These are phyloP conservation scores for Hypercompe scribonia DNA, from an alignment of 2,888 invertebrate genomes.

Conservation along the genomic window DNA sequence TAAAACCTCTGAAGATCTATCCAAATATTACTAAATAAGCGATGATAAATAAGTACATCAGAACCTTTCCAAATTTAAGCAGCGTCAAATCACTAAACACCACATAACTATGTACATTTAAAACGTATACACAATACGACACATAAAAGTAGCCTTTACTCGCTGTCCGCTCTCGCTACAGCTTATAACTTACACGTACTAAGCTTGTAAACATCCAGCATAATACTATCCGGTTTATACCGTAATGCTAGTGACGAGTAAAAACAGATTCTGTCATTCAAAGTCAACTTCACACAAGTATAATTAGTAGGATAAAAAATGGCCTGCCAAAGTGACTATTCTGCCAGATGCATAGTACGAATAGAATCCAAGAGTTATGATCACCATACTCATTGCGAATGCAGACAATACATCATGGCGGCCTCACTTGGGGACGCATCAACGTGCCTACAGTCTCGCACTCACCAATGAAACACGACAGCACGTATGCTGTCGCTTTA, in stretches of 20 bases:
- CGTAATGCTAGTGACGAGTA: conserved; percentile 11
- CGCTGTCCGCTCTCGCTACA: conserved; percentile 21
- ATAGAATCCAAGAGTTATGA: too few species aligned
- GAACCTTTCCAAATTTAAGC: not conserved
- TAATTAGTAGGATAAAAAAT: not conserved
- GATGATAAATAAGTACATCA: not conserved
- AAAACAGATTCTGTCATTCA: not conserved
- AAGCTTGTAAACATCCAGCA: conserved; percentile 42
- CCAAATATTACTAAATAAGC: not conserved
- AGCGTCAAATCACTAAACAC: not conserved
- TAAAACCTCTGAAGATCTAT: not conserved
- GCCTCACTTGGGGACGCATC: too few species aligned
- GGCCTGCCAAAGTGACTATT: not conserved
- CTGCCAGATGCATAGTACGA: too few species aligned
- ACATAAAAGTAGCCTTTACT: not conserved
- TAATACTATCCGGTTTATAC: conserved; percentile 50
- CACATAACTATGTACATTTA: not conserved
- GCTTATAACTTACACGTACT: conserved; percentile 13
- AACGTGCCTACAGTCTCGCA: too few species aligned
- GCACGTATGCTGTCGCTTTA: too few species aligned
- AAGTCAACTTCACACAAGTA: not conserved
- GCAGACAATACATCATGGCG: too few species aligned
- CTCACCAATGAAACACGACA: too few species aligned
- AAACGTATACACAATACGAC: not conserved
- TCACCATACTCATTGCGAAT: too few species aligned